Evolutionary conservation across 2,797 vertebrate genomes (phyloP).

Genomic region (Urosaurus nigricauda): DNA sequence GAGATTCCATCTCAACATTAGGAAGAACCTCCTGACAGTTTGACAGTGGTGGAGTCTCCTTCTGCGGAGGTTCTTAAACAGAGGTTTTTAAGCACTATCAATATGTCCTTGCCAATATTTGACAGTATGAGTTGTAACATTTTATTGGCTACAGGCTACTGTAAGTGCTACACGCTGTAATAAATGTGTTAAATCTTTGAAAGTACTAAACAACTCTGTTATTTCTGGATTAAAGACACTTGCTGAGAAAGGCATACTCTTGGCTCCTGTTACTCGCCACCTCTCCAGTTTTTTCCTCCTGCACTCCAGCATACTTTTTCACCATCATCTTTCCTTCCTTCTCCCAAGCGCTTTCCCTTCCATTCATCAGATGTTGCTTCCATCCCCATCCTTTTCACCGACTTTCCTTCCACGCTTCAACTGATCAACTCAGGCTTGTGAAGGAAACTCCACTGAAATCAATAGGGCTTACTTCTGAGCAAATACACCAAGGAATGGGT

Average conservation of each 20-base stretch:
- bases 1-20: too few species aligned
- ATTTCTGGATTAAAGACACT: background rate
- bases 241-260: background rate
- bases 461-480: background rate
- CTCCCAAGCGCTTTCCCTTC: too few species aligned
- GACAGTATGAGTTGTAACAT: background rate
- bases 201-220: too few species aligned
- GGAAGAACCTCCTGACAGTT: too few species aligned
- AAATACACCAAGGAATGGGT: background rate
- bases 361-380: background rate
- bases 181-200: too few species aligned
- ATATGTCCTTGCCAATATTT: background rate
- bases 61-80: too few species aligned
- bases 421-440: background rate
- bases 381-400: background rate
- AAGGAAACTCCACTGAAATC: background rate
- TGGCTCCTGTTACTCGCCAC: background rate
- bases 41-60: too few species aligned
- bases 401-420: background rate
- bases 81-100: background rate
- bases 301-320: background rate
- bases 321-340: background rate
- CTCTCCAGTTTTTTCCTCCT: background rate
- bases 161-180: too few species aligned
- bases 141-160: background rate